Percentiles rank a stretch among this genome's conserved stretches.
phyloP scores from a whole-genome alignment of 2,888 invertebrate genomes.

The Catocala sponsa region DNA sequence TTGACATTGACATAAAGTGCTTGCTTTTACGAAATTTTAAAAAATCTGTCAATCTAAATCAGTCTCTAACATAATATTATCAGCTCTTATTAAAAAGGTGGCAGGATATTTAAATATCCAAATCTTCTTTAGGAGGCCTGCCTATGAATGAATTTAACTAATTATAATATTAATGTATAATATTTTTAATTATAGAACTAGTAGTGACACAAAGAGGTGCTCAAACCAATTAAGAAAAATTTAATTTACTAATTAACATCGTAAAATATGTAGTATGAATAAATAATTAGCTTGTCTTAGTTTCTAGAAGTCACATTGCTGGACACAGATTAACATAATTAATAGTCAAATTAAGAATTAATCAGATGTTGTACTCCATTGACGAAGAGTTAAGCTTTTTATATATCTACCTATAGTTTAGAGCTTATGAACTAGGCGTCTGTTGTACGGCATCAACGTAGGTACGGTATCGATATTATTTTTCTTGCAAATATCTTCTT shows the following conservation, averaged over 20 bases:
- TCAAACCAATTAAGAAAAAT: constrained; percentile 1
- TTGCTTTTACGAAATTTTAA: too few relatives aligned
- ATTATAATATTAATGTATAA: not conserved
- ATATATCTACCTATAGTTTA: too few relatives aligned
- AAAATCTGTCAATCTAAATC: too few relatives aligned
- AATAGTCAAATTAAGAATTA: not conserved
- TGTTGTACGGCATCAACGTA: too few relatives aligned
- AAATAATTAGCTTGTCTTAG: not conserved
- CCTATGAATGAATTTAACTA: not conserved
- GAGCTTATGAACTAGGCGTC: too few relatives aligned
- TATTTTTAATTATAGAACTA: not conserved
- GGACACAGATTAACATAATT: constrained; percentile 1
- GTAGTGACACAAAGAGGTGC: not conserved
- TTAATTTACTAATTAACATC: constrained; percentile 2
- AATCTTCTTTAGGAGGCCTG: not conserved
- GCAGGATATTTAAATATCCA: too few relatives aligned
- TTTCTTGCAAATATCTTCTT: too few relatives aligned
- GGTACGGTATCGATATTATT: too few relatives aligned
- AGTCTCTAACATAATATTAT: too few relatives aligned
- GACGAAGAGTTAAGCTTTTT: too few relatives aligned
- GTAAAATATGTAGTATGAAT: constrained; percentile 4
- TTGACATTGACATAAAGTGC: too few relatives aligned
- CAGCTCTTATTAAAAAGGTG: too few relatives aligned
- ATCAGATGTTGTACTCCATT: not conserved
- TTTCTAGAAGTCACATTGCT: not conserved